Conservation (phyloP, 2,113 vertebrate genomes). For the Larimichthys polyactis region DNA sequence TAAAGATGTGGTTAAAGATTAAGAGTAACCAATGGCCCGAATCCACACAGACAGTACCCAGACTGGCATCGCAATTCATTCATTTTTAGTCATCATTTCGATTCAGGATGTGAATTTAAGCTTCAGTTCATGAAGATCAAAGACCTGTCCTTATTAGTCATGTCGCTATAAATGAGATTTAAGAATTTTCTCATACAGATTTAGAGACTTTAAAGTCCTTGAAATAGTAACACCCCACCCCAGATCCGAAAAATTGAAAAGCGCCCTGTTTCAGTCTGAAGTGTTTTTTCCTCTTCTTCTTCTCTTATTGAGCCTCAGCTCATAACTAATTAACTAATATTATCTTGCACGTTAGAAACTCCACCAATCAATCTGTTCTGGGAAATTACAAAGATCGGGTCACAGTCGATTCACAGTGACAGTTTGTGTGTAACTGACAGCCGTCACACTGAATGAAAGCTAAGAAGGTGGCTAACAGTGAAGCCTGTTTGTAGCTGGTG, state of each 20-base stretch:
- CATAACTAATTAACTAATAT: background rate
- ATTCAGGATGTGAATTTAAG: conserved; percentile 20
- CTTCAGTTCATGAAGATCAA: background rate
- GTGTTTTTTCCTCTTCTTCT: background rate
- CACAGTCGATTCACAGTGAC: background rate
- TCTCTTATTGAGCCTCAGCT: background rate
- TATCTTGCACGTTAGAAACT: background rate
- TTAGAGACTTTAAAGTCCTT: background rate
- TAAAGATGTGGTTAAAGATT: conserved; percentile 20
- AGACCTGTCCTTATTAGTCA: conserved; percentile 6
- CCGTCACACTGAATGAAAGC: conserved; percentile 40
- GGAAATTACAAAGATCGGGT: background rate
- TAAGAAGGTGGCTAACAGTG: conserved; percentile 6
- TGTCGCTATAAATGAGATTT: background rate
- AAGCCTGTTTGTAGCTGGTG: conserved; percentile 39
- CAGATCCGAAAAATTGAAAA: background rate
- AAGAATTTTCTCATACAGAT: background rate
- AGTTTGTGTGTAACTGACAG: background rate
- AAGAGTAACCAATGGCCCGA: background rate
- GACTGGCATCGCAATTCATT: background rate
- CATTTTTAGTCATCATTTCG: conserved; percentile 15
- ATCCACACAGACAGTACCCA: background rate
- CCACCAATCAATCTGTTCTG: no score
- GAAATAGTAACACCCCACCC: background rate
- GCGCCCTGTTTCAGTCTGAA: background rate